Evolutionary conservation across 2,888 invertebrate species (phyloP).

Genomic region (Spisula solida): DNA sequence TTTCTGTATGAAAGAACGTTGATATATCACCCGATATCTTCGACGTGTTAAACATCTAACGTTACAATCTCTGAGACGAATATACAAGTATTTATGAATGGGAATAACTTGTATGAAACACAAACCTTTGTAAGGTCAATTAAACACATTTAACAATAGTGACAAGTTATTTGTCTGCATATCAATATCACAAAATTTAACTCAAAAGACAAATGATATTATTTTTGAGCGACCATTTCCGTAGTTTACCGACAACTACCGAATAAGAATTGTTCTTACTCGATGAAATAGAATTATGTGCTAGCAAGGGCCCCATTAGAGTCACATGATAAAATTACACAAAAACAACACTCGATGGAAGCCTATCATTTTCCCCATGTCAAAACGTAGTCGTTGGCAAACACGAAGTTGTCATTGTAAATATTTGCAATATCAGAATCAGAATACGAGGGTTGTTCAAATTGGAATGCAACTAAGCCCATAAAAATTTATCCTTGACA

Average conservation of each 20-base stretch:
- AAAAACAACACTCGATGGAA: no score
- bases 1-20: background rate
- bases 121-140: background rate
- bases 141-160: background rate
- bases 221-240: background rate
- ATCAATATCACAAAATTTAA: background rate
- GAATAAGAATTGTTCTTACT: background rate
- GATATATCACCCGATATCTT: background rate
- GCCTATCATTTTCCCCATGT: no score
- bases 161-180: background rate
- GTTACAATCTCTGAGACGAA: background rate
- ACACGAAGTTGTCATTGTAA: no score
- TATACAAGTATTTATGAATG: slow-evolving; percentile 22
- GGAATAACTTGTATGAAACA: background rate
- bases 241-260: background rate
- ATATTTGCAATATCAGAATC: no score
- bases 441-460: no score
- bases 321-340: no score
- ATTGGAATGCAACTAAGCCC: no score
- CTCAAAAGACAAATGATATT: background rate
- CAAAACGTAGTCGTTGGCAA: no score
- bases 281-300: no score
- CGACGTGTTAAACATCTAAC: slow-evolving; percentile 8
- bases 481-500: no score
- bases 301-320: no score